Evolutionary conservation across 2,113 vertebrate species (phyloP), one percentile per base, ranked within the genome.

Genomic region (Hippolais icterina): DNA sequence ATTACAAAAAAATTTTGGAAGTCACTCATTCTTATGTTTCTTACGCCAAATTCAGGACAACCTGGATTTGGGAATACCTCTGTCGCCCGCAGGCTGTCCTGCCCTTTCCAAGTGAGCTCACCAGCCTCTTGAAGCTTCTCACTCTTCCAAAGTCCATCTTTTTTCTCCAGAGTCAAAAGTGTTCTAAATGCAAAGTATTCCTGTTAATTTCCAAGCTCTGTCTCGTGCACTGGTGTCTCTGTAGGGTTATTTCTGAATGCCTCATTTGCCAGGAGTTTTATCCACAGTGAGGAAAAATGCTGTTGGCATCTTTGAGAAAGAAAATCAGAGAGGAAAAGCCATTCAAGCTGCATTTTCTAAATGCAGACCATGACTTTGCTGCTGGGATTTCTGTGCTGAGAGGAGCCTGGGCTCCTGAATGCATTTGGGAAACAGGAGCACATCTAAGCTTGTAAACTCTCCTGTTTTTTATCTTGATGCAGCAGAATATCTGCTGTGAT

Each of bases 401-500:
- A 71, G 84, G 37, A 79, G 50, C 65, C 74, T 33, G 61, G 53
- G 65, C 65, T 87, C 69, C 64, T 39, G 37, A 54, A 46, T 4
- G 15, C 6, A 0, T 41, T 3, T 44, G 77, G 70, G 83, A 60
- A 60, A 29, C 3, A 9, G 69, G 65, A 91, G 24, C 78, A 27
- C 53, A 15, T 33, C 8, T 27, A 78, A 85, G 78, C 95, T 76
- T 84, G 78, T 74, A 66, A 83, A 75, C 41, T 60, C 91, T 59
- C 53, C 70, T 87, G 70, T 19, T 86, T 85, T 85, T 94, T 89
- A 80, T 85, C 81, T 91, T 91, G 76, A 85, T 76, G 81, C 83
- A 91, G 87, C 49, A 83, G 74, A 87, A 42, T 76, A 84, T 91
- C 77, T 89, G 33, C 81, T 93, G 74, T 91, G 89, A 71, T 94